phyloP scores from a whole-genome alignment of 2,113 vertebrate genomes.

The Oncorhynchus tshawytscha region DNA sequence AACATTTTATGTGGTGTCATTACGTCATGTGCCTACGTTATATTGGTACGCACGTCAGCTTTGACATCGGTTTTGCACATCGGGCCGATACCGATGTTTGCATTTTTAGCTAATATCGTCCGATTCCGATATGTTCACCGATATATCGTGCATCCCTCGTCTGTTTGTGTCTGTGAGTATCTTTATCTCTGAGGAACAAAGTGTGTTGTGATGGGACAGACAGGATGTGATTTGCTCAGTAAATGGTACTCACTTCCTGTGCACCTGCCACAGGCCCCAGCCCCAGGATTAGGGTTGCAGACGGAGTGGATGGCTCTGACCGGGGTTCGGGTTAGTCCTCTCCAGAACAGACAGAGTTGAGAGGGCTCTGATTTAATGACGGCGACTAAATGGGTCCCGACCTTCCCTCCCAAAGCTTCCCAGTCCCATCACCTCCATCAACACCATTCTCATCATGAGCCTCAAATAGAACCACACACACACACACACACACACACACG shows the following conservation, averaged over 20 bases:
- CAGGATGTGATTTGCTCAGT: slow-evolving; percentile 21
- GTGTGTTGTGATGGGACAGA: slow-evolving; percentile 24
- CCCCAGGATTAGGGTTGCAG: too few relatives aligned
- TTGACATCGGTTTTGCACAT: too few relatives aligned
- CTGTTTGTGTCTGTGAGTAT: background rate
- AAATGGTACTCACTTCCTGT: slow-evolving; percentile 48
- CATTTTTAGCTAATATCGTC: too few relatives aligned
- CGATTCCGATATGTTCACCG: too few relatives aligned
- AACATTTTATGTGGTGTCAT: too few relatives aligned
- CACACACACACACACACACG: slow-evolving; percentile 20
- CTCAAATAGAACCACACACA: slow-evolving; percentile 21
- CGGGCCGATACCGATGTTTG: too few relatives aligned
- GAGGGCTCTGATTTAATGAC: slow-evolving; percentile 10
- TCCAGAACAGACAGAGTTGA: too few relatives aligned
- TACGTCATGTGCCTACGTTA: too few relatives aligned
- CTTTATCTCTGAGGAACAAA: background rate
- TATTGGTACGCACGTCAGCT: too few relatives aligned
- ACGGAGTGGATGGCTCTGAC: too few relatives aligned
- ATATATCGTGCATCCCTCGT: too few relatives aligned
- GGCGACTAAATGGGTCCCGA: background rate
- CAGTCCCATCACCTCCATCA: slow-evolving; percentile 13
- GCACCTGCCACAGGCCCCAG: slow-evolving; percentile 6
- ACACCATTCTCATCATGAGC: slow-evolving; percentile 5
- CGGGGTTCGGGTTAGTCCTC: too few relatives aligned
- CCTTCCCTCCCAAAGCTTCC: slow-evolving; percentile 6